Percentiles rank a stretch among this genome's conserved stretches.
Conservation (phyloP, 2,113 vertebrate genomes). For the Stomatorhinus ivindoensis region DNA sequence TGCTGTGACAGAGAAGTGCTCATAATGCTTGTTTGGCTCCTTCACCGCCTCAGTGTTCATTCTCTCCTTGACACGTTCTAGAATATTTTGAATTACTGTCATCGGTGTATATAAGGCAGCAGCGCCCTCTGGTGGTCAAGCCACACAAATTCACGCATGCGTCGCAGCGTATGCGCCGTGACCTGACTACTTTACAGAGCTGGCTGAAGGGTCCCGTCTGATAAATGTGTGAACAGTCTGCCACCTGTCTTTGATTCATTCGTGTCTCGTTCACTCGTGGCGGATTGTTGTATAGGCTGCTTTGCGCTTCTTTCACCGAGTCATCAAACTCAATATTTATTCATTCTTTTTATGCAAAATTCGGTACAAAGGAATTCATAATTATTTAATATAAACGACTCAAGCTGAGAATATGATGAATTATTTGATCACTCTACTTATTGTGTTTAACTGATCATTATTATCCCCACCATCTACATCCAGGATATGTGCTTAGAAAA, state of each 20-base stretch:
- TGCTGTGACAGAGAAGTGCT: background rate
- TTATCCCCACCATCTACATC: background rate
- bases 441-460: background rate
- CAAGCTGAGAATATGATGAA: background rate
- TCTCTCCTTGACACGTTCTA: background rate
- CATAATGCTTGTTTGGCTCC: rapidly evolving
- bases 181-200: background rate
- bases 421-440: background rate
- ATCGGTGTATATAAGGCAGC: background rate
- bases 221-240: background rate
- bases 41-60: background rate
- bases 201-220: background rate
- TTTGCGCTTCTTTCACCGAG: background rate
- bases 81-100: background rate
- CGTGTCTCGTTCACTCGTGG: background rate
- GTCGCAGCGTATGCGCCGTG: background rate
- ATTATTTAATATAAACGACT: background rate
- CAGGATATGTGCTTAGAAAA: background rate
- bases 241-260: background rate
- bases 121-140: conserved; percentile 2
- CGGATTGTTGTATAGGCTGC: background rate
- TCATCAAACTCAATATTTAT: background rate
- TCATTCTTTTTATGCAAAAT: background rate
- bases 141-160: background rate
- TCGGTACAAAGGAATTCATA: background rate